Base-by-base conservation (phyloP, 2,888 invertebrate genomes). In the Ochropleura plecta region DNA sequence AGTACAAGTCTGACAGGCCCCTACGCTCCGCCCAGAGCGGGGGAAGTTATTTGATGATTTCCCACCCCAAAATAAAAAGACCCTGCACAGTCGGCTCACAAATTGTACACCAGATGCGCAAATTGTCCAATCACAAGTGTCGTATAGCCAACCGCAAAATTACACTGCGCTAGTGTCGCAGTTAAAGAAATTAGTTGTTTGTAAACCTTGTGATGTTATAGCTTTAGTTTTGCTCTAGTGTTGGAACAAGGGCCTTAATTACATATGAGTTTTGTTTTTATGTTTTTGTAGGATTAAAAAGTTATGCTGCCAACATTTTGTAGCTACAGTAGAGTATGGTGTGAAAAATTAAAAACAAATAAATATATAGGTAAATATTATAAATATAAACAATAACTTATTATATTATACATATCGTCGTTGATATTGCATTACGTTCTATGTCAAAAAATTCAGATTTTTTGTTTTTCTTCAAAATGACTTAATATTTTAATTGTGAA, bases 111-210 rank as follows among this genome's bases (percentile, higher is more conserved):
- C 75, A 75, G 59, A 65, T 75, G 65, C 49, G 44, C 51, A 40
- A 73, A 64, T 75, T 9, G 16, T 20, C 5, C 30, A 73, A 74
- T 55, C 48, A 42, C 0, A 55, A 30, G 20, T 18, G 20, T 59
- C 49, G n/a, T 74, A 51, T 40, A 14, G 14, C 18, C 20, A 20
- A 8, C 75, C 65, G 48, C 59, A 40, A 66, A 75, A 75, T 75
- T 65, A 60, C 46, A 60, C 18, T 46, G 59, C 40, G 6, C 44
- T 6, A 18, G 40, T 51, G 75, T 60, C 65, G 18, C 59, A 75
- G 20, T 5, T 14, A 40, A 46, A 65, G 65, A 74, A 59, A 74
- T 75, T 73, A 40, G 49, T 59, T 75, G 59, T 66, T 20, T 46
- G 44, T 65, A 8, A 20, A 7, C 2, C 9, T 51, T 40, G 44